Evolutionary conservation across 2,797 vertebrate genomes (phyloP).

Genomic region (Poecilia picta): DNA sequence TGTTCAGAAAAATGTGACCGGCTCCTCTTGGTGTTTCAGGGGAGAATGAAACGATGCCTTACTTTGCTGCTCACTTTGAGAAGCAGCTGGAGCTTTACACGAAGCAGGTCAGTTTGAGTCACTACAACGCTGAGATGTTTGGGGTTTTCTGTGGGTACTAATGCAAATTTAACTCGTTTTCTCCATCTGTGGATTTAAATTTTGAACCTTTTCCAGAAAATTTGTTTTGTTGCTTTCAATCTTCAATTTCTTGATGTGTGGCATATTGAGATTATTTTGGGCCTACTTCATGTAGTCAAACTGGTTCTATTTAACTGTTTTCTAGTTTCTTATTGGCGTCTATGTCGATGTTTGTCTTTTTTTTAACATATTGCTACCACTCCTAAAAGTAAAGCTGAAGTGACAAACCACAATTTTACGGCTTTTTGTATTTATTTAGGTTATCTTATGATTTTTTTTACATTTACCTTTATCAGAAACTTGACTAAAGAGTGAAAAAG

Average conservation of each 20-base stretch:
- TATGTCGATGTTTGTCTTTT: no score
- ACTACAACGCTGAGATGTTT: no score
- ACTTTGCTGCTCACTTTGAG: slow-evolving; percentile 93
- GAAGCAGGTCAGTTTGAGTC: slow-evolving; percentile 86
- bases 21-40: slow-evolving; percentile 75
- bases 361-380: no score
- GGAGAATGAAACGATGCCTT: slow-evolving; percentile 92
- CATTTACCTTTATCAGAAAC: background rate
- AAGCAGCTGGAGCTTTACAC: slow-evolving; percentile 93
- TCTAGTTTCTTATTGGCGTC: no score
- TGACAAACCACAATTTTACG: background rate
- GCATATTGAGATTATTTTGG: no score
- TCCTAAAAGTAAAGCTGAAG: no score
- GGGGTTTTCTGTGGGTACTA: background rate
- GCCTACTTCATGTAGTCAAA: no score
- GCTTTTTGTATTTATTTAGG: background rate
- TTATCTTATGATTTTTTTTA: background rate
- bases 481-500: background rate
- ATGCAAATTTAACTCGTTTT: background rate
- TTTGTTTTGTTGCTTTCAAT: background rate
- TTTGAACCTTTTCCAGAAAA: background rate
- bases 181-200: background rate
- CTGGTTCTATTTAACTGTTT: no score
- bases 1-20: background rate
- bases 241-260: no score